Conservation (phyloP, 2,113 vertebrate species). For the Axis porcinus region DNA sequence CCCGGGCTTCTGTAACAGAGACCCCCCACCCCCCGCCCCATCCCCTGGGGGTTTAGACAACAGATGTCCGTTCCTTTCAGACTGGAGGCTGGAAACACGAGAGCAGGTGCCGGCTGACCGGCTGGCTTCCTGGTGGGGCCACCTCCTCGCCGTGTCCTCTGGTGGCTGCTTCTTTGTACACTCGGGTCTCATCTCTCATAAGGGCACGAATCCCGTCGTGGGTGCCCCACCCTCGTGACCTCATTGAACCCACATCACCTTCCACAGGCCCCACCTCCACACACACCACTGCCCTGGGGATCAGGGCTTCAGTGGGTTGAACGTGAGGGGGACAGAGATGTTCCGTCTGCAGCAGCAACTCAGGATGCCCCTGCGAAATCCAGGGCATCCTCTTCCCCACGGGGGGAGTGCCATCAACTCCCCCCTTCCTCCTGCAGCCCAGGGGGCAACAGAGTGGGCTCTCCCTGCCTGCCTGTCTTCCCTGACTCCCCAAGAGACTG, state of each 20-base stretch:
- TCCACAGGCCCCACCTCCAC: background rate
- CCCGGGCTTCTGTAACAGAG: background rate
- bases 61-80: background rate
- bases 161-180: background rate
- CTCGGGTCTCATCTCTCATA: rapidly evolving
- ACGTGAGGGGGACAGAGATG: background rate
- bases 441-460: background rate
- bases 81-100: background rate
- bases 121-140: background rate
- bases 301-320: background rate
- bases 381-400: rapidly evolving
- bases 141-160: background rate
- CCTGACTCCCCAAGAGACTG: background rate
- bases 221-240: background rate
- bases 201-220: background rate
- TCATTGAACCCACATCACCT: background rate
- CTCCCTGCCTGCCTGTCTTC: background rate
- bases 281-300: no score
- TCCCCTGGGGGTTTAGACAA: background rate
- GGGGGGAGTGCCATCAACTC: rapidly evolving
- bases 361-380: no score
- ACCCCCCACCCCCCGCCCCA: no score
- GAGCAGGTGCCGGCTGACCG: background rate
- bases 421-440: rapidly evolving
- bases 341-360: background rate